Base-by-base conservation (phyloP, 2,888 invertebrate species). In the Glaucopsyche alexis region DNA sequence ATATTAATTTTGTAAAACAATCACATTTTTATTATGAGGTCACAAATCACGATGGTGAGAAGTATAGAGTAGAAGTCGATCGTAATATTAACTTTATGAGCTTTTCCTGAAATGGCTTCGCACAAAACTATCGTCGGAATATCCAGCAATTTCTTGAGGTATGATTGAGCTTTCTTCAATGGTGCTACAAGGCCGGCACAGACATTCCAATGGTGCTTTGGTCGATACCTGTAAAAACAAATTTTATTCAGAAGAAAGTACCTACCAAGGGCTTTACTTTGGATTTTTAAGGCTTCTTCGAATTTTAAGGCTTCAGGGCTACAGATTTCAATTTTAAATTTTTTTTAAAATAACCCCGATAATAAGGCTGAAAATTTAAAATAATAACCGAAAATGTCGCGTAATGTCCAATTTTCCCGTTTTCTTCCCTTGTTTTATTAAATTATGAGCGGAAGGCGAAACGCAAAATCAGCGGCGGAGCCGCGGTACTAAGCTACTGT, bases 101-200 rank as follows among this genome's bases (percentile, higher is more conserved):
- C 95, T 94, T 87, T 96, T 95, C 81, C 96, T 93, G 82, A 97
- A 97, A 83, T 97, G 97, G 80, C 96, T 96, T 75, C 96, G 96
- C 38, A 97, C 90, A 0, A 96, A 96, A 38, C 96, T 96, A 89
- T 97, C 97, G 77, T 97, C 97, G 8, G 96, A 94, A 83, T 97
- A 97, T 60, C 96, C 96, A 71, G 97, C 96, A 64, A 98, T 96
- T 93, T 98, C 98, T 90, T 98, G 98, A 3, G 98, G 98, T 76
- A 98, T 94, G 66, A 98, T 95, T 3, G 97, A 95, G 80, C 96
- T 96, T 88, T 98, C 97, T 84, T 98, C 98, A 7, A 98, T 95
- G 14, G 95, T 96, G 0, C 97, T 97, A 86, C 98, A 98, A 0
- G 98, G 98, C 50, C 98, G 95, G 83, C 98, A 98, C 98, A 98